phyloP scores from a whole-genome alignment of 2,113 vertebrate genomes.

The Platysternon megacephalum region DNA sequence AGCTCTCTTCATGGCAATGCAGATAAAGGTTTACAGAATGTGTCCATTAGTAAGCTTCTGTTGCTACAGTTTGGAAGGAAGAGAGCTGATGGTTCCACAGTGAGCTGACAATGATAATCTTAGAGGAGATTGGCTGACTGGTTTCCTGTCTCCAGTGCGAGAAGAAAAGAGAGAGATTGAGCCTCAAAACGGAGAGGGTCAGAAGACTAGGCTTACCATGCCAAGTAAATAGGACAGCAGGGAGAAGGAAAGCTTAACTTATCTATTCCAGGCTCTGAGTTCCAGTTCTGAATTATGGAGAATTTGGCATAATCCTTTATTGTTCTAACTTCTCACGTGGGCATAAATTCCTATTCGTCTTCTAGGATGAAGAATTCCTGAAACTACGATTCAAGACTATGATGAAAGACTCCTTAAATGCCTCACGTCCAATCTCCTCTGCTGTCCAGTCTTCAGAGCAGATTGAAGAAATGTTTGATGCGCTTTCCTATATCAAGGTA shows the following conservation, averaged over 20 bases:
- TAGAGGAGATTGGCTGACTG: background rate
- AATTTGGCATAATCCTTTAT: background rate
- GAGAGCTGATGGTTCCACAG: background rate
- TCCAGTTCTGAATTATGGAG: background rate
- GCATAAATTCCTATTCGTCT: background rate
- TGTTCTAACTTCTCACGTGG: background rate
- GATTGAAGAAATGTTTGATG: slow-evolving; percentile 97
- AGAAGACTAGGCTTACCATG: no score
- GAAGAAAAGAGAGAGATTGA: background rate
- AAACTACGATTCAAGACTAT: slow-evolving; percentile 86
- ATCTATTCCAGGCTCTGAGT: background rate
- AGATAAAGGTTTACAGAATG: background rate
- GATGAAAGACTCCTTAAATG: slow-evolving; percentile 91
- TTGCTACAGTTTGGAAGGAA: background rate
- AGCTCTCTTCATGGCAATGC: background rate
- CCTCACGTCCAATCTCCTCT: slow-evolving; percentile 90
- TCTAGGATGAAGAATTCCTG: slow-evolving; percentile 90
- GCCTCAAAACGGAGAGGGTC: background rate
- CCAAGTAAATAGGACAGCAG: background rate
- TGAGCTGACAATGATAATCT: background rate
- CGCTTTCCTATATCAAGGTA: slow-evolving; percentile 95
- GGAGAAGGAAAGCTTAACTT: background rate
- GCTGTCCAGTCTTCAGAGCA: slow-evolving; percentile 86
- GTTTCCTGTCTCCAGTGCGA: background rate
- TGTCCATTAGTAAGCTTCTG: background rate